phyloP scores from a whole-genome alignment of 2,113 vertebrate genomes.

The Halichoeres trimaculatus region DNA sequence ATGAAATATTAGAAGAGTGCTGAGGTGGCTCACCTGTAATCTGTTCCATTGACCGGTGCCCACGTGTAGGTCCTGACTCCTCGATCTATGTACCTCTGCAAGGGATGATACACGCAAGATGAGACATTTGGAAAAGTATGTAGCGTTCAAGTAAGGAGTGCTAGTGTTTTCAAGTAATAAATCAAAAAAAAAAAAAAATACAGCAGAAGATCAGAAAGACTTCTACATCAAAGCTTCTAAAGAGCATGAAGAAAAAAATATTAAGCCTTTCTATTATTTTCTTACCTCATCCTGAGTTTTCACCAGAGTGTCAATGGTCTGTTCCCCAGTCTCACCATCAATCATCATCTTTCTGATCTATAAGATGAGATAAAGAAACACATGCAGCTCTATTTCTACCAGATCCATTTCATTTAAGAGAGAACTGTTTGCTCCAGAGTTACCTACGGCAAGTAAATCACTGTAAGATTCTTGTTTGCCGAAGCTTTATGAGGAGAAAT shows the following conservation, averaged over 20 bases:
- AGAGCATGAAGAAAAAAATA: background rate
- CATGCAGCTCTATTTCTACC: background rate
- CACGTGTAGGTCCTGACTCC: constrained; percentile 95
- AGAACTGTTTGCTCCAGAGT: no score
- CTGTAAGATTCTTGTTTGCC: background rate
- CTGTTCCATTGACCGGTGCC: constrained; percentile 95
- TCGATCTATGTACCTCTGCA: constrained; percentile 96
- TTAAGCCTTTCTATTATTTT: background rate
- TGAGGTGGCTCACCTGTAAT: constrained; percentile 90
- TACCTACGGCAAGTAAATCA: no score
- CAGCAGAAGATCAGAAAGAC: background rate
- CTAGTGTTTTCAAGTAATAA: background rate
- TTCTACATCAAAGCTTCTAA: background rate
- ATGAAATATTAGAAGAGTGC: background rate
- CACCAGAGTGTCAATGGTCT: constrained; percentile 93
- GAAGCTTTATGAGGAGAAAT: constrained; percentile 22
- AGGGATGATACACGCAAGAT: constrained; percentile 34
- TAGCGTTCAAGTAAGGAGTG: background rate
- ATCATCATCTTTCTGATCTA: constrained; percentile 98
- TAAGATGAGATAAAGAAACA: constrained; percentile 13
- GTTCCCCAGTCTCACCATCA: constrained; percentile 92
- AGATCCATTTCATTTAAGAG: no score
- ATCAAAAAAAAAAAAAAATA: no score
- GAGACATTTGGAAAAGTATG: constrained; percentile 5
- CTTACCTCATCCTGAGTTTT: constrained; percentile 98